Evolutionary conservation across 1,140 invertebrate species (phyloP).

Genomic region (Gerris buenoi): DNA sequence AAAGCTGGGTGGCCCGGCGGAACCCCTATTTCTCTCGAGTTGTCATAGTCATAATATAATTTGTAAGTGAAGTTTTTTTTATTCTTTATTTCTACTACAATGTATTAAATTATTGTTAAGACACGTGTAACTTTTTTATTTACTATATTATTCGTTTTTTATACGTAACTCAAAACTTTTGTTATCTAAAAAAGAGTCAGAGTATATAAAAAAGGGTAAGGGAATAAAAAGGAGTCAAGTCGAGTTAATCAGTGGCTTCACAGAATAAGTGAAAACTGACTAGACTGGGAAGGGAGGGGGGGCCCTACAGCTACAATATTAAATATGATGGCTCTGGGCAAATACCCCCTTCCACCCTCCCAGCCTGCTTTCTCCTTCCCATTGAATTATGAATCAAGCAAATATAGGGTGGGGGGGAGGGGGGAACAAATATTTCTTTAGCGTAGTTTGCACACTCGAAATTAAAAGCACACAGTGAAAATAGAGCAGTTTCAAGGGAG

Average conservation of each 20-base stretch:
- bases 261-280: not conserved
- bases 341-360: not conserved
- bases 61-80: too few relatives aligned
- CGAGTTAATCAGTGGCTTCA: not conserved
- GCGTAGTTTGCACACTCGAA: not conserved
- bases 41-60: too few relatives aligned
- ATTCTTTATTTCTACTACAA: too few relatives aligned
- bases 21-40: too few relatives aligned
- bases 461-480: not conserved
- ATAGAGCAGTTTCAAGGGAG: not conserved
- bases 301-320: not conserved
- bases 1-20: too few relatives aligned
- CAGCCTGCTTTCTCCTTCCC: not conserved
- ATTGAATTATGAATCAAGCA: not conserved
- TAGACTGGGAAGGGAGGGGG: not conserved
- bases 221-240: not conserved
- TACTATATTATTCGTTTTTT: too few relatives aligned
- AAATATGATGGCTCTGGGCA: not conserved
- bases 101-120: too few relatives aligned
- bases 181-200: too few relatives aligned
- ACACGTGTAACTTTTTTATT: too few relatives aligned
- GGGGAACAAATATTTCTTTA: not conserved
- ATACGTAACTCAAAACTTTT: too few relatives aligned
- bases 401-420: not conserved
- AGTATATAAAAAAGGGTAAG: too few relatives aligned